Percentiles rank a stretch among this genome's conserved stretches.
Conservation (phyloP, 2,888 invertebrate genomes). For the Dolomedes plantarius region DNA sequence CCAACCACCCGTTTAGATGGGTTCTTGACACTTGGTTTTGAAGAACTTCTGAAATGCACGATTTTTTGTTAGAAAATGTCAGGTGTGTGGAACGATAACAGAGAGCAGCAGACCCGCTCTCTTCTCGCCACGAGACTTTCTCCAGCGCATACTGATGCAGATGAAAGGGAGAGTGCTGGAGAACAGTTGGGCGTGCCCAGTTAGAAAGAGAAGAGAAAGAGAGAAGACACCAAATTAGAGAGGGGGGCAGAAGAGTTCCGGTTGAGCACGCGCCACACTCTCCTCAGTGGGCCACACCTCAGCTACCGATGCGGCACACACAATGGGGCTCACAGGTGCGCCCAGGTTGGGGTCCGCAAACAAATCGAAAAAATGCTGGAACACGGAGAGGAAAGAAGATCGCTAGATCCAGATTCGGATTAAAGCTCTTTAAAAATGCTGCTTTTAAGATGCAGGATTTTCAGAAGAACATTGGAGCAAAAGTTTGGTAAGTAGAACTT, state of each 20-base stretch:
- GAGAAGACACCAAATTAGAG: conserved; percentile 22
- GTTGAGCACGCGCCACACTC: conserved; percentile 59
- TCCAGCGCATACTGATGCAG: not conserved
- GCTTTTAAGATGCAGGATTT: too few relatives aligned
- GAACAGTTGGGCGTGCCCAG: conserved; percentile 24
- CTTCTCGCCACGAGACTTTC: not conserved
- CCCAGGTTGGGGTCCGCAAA: not conserved
- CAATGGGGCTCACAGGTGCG: conserved; percentile 7
- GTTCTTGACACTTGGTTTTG: too few relatives aligned
- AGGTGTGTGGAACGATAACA: too few relatives aligned
- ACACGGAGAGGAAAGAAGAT: too few relatives aligned
- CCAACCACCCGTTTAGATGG: too few relatives aligned
- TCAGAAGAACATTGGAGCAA: too few relatives aligned
- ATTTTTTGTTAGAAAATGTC: too few relatives aligned
- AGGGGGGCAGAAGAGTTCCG: conserved; percentile 49
- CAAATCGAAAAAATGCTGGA: not conserved
- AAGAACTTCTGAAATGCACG: too few relatives aligned
- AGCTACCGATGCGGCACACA: conserved; percentile 12
- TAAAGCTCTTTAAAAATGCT: too few relatives aligned
- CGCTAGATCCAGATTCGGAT: too few relatives aligned
- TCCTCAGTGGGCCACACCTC: conserved; percentile 40
- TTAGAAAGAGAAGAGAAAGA: not conserved
- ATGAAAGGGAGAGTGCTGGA: conserved; percentile 5
- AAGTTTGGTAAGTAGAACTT: too few relatives aligned
- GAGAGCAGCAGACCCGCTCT: too few relatives aligned